A percentile compares a stretch with the other conserved stretches of the same genome.
Evolutionary conservation across 2,888 invertebrate species (phyloP).

Genomic region (Microplitis deprimator): DNA sequence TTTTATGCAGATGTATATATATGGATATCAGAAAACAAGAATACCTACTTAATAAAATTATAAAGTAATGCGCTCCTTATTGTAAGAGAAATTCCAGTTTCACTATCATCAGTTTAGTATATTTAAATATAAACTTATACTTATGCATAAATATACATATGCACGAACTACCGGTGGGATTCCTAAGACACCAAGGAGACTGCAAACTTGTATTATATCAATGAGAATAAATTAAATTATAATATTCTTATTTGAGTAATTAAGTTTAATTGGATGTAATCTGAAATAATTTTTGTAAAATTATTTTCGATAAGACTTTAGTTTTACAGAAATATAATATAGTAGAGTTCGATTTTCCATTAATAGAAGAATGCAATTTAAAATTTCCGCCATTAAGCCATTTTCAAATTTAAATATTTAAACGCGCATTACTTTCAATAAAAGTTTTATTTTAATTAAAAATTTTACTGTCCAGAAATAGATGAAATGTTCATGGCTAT

Average conservation of each 20-base stretch:
- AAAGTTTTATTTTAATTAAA: neutral
- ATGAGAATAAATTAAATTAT: neutral
- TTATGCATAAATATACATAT: neutral
- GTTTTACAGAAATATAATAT: too few species aligned
- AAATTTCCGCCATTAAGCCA: neutral
- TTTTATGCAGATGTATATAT: neutral
- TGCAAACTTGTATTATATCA: neutral
- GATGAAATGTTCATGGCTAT: neutral
- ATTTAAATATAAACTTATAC: constrained; percentile 1
- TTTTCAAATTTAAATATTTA: neutral
- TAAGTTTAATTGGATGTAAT: neutral
- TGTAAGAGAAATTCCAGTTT: neutral
- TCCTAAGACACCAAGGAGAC: neutral
- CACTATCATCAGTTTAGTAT: neutral
- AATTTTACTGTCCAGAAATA: neutral
- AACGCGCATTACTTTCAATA: neutral
- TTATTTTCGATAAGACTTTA: neutral
- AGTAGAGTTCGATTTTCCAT: too few species aligned
- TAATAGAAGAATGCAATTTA: too few species aligned
- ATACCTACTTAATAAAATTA: neutral
- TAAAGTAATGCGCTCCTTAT: neutral
- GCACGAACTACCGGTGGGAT: neutral
- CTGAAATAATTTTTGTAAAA: neutral
- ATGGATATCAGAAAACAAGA: neutral
- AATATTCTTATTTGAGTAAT: neutral